Evolutionary conservation across 2,113 vertebrate species (phyloP).

Genomic region (Okapia johnstoni): DNA sequence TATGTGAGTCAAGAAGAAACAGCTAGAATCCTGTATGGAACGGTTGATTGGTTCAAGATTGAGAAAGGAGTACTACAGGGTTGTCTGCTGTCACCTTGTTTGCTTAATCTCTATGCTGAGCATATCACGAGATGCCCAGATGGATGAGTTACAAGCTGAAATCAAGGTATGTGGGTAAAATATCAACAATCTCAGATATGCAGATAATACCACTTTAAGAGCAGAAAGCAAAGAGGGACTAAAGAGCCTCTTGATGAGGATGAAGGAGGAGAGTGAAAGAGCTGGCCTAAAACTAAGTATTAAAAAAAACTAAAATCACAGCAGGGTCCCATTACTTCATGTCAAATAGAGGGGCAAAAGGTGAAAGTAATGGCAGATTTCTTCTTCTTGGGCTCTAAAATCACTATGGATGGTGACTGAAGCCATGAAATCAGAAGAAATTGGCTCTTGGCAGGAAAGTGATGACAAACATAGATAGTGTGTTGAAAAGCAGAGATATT

Average conservation of each 20-base stretch:
- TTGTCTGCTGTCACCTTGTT: background rate
- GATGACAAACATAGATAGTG: background rate
- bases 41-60: background rate
- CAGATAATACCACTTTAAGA: background rate
- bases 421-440: background rate
- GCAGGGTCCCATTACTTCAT: background rate
- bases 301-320: background rate
- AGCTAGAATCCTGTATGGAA: background rate
- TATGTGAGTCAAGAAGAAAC: background rate
- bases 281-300: background rate
- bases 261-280: background rate
- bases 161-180: background rate
- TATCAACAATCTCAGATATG: background rate
- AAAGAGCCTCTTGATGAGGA: background rate
- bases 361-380: background rate
- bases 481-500: background rate
- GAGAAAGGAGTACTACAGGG: background rate
- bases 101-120: background rate
- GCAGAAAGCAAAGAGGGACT: background rate
- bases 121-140: background rate
- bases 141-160: background rate
- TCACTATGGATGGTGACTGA: background rate
- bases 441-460: background rate
- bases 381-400: background rate
- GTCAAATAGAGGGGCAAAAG: background rate